Conservation (phyloP, 2,888 invertebrate species). For the Neoaliturus tenellus region DNA sequence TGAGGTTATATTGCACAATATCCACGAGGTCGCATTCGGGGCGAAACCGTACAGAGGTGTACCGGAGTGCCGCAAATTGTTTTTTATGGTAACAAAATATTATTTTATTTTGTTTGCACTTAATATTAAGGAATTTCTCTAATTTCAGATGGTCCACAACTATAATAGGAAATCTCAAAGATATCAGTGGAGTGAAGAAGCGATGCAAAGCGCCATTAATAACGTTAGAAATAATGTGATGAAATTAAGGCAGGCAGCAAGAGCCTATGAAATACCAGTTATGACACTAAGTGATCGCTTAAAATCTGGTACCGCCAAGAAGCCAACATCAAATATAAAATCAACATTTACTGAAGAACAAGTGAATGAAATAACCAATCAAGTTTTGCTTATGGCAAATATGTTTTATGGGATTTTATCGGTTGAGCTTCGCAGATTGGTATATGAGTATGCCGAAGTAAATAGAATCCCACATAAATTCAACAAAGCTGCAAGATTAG, state of each 20-base stretch:
- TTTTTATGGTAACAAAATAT: not conserved
- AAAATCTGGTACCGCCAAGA: constrained; percentile 10
- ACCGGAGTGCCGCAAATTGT: not conserved
- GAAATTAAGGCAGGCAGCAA: constrained; percentile 31
- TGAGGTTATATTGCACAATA: too few relatives aligned
- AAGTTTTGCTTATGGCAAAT: constrained; percentile 26
- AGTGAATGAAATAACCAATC: constrained; percentile 7
- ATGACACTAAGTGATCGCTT: constrained; percentile 8
- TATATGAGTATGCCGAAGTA: constrained; percentile 31
- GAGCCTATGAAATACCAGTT: constrained; percentile 24
- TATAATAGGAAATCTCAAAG: not conserved
- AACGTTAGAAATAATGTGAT: not conserved
- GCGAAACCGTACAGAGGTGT: too few relatives aligned
- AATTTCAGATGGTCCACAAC: not conserved
- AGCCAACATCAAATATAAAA: not conserved
- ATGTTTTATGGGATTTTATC: not conserved
- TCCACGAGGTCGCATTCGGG: too few relatives aligned
- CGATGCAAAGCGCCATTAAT: not conserved
- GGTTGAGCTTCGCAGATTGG: not conserved
- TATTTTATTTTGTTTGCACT: not conserved
- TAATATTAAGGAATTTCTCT: not conserved
- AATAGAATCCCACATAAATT: constrained; percentile 60
- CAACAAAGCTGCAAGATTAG: constrained; percentile 49
- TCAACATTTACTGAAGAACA: not conserved
- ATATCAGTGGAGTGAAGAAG: not conserved